A percentile compares a stretch with the other conserved stretches of the same genome.
phyloP scores from a whole-genome alignment of 2,797 vertebrate species.

The Philypnodon macrostomus region DNA sequence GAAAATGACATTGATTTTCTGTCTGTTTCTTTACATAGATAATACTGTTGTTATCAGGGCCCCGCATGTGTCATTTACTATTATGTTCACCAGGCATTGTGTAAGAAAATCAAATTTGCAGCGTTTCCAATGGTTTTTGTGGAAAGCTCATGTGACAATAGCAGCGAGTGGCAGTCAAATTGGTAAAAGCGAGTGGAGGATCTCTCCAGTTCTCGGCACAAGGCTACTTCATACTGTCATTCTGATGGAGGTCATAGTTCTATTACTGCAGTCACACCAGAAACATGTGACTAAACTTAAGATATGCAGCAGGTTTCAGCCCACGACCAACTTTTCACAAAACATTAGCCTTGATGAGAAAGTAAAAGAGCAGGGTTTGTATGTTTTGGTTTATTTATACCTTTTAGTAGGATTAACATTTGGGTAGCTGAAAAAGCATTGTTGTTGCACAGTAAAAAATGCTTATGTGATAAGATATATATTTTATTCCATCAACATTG shows the following conservation, averaged over 20 bases:
- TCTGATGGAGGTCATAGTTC: slow-evolving; percentile 44
- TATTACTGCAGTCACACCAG: slow-evolving; percentile 19
- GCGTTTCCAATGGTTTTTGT: slow-evolving; percentile 19
- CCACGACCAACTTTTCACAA: slow-evolving; percentile 8
- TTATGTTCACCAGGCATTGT: slow-evolving; percentile 13
- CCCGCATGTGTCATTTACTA: slow-evolving; percentile 6
- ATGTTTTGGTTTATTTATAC: no score
- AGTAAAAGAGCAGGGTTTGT: background rate
- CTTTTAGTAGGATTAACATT: no score
- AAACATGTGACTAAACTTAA: slow-evolving; percentile 20
- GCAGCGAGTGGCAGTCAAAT: slow-evolving; percentile 17
- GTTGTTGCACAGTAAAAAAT: no score
- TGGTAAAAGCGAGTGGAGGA: slow-evolving; percentile 32
- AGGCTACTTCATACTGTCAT: slow-evolving; percentile 35
- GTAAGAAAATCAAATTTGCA: slow-evolving; percentile 28
- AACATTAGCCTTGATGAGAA: slow-evolving; percentile 6
- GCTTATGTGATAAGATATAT: no score
- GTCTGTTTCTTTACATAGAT: slow-evolving; percentile 14
- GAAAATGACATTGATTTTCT: no score
- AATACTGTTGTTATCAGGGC: slow-evolving; percentile 8
- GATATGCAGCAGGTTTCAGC: background rate
- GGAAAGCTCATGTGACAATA: slow-evolving; percentile 31
- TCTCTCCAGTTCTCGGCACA: slow-evolving; percentile 25
- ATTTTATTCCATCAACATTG: no score
- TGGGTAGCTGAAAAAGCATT: no score